Evolutionary conservation across 1,140 invertebrate species (phyloP), one percentile per base, ranked within the genome.

Genomic region (Halictus rubicundus): DNA sequence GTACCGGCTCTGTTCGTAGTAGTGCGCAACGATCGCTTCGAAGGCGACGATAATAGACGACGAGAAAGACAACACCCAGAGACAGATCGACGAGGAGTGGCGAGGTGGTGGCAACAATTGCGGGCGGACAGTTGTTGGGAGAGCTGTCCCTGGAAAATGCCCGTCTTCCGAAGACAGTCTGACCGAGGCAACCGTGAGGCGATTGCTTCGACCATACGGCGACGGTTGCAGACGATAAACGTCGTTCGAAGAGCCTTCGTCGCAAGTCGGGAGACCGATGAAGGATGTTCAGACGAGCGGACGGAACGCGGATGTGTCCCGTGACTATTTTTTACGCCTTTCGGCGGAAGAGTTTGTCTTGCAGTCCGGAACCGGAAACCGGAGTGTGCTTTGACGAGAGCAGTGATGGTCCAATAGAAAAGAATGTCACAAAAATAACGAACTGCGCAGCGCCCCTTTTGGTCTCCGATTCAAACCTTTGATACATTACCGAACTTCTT

Each of bases 401-500:
- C 2, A n/a, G 14, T 27, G 4, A 32, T 4, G 0, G 2, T 14
- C 59, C 2, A 3, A 60, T 3, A 8, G 59, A 25, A 27, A 60
- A 12, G 8, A n/a, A 57, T 2, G 54, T 57, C 8, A 46, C 42
- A 57, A 57, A 2, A 21, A 54, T 1, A 54, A 54, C 3, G 3
- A 61, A 27, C 25, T 27, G 27, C 59, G 25, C 8, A 25, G 25
- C 10, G 12, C 7, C 32, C 9, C n/a, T n/a, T 39, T 39, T 70
- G 52, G 42, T 74, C 71, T 57, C 39, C 42, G 61, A 27, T 80
- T 54, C 19, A 69, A 80, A 79, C 64, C 63, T 80, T 82, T 86
- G 79, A 88, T 89, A 87, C 89, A 68, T 90, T 89, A 89, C 87
- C 88, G 49, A 84, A 69, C 52, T 19, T 68, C 71, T 25, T 6